Percentiles rank a stretch among this genome's conserved stretches.
phyloP scores from a whole-genome alignment of 2,113 vertebrate species.

The Cepphus grylle region DNA sequence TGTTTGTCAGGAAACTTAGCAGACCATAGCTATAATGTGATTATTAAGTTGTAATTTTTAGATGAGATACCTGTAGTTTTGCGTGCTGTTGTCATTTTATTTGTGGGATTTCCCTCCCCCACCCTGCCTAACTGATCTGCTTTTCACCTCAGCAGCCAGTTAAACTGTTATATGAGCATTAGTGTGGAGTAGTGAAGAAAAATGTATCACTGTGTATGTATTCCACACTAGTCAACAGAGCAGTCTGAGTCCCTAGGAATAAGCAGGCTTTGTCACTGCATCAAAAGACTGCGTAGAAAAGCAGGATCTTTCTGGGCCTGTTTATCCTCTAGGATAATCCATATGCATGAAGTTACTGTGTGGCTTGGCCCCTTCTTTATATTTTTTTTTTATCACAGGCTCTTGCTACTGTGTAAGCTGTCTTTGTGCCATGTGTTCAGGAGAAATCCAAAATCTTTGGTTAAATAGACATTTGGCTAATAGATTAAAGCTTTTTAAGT shows the following conservation, averaged over 20 bases:
- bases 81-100: neutral
- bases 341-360: neutral
- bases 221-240: neutral
- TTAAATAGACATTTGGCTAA: slow-evolving; percentile 16
- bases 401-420: neutral
- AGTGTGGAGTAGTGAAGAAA: neutral
- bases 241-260: neutral
- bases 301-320: neutral
- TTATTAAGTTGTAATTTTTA: neutral
- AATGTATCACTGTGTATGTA: neutral
- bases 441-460: neutral
- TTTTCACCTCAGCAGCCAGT: neutral
- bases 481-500: neutral
- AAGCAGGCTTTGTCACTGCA: neutral
- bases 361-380: neutral
- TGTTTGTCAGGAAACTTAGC: neutral
- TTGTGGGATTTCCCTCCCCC: neutral
- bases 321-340: neutral
- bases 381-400: neutral
- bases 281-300: neutral
- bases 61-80: neutral
- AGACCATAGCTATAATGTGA: neutral
- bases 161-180: neutral
- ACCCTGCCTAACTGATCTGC: neutral
- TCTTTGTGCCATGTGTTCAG: neutral